A percentile compares a stretch with the other conserved stretches of the same genome.
phyloP scores from a whole-genome alignment of 2,797 vertebrate genomes.

The Gallinago stenura region DNA sequence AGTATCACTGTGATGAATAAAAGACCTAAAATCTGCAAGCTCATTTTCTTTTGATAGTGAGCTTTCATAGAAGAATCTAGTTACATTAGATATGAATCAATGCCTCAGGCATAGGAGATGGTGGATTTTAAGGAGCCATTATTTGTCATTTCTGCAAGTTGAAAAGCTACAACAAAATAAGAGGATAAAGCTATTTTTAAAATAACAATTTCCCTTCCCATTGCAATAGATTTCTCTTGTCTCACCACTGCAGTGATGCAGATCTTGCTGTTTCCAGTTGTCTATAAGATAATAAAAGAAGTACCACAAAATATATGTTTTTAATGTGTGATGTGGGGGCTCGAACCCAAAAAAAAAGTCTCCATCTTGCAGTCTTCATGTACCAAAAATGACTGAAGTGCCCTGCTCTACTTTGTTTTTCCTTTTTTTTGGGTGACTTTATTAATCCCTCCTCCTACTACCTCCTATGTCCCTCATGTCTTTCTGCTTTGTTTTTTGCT shows the following conservation, averaged over 20 bases:
- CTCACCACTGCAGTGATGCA: background rate
- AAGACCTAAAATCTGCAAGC: background rate
- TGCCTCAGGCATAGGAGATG: background rate
- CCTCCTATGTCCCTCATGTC: background rate
- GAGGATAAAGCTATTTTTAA: background rate
- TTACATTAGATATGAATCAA: background rate
- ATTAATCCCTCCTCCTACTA: background rate
- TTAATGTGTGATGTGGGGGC: fast-evolving
- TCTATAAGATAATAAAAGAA: background rate
- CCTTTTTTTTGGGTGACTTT: background rate
- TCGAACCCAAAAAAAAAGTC: background rate
- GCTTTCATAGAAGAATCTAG: background rate
- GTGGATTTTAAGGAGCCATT: background rate
- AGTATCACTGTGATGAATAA: background rate
- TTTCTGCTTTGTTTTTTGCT: background rate
- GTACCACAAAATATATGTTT: background rate
- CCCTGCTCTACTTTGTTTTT: background rate
- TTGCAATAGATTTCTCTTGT: background rate
- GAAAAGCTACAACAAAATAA: background rate
- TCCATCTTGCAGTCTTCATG: background rate
- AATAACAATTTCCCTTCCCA: background rate
- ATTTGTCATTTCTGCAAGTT: background rate
- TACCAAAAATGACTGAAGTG: background rate
- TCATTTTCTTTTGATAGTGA: background rate
- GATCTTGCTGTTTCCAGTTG: background rate